Percentiles rank a stretch among this genome's conserved stretches.
Conservation (phyloP, 2,888 invertebrate species). For the Limenitis camilla region DNA sequence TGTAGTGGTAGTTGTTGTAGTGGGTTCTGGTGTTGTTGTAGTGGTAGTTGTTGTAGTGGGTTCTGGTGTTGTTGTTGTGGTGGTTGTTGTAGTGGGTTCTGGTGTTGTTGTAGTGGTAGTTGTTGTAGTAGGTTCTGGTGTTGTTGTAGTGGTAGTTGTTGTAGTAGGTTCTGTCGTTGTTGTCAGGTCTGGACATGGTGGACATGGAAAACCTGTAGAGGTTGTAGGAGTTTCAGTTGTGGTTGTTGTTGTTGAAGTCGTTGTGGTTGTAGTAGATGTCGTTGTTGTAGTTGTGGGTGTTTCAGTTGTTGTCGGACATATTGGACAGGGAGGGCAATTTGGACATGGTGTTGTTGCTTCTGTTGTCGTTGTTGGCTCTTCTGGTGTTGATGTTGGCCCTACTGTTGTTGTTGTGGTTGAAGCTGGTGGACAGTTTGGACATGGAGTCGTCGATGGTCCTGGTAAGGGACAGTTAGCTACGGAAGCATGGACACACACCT, state of each 20-base stretch:
- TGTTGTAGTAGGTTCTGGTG: neutral
- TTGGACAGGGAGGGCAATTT: neutral
- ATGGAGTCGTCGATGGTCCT: neutral
- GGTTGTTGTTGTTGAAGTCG: neutral
- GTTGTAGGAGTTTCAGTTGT: slow-evolving; percentile 16
- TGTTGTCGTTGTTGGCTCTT: neutral
- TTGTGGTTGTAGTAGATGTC: slow-evolving; percentile 7
- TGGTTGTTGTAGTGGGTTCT: slow-evolving; percentile 9
- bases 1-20: slow-evolving; percentile 11
- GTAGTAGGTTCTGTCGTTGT: slow-evolving; percentile 13
- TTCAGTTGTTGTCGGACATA: slow-evolving; percentile 11
- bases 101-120: neutral
- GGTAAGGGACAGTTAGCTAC: slow-evolving; percentile 3
- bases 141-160: neutral
- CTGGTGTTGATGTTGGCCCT: neutral
- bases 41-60: slow-evolving; percentile 12
- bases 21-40: slow-evolving; percentile 11
- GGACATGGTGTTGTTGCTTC: neutral
- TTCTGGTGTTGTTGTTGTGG: slow-evolving; percentile 6
- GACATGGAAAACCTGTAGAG: neutral
- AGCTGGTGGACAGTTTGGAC: neutral
- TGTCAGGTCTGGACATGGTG: slow-evolving; percentile 8
- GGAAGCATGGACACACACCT: slow-evolving; percentile 6
- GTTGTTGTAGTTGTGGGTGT: slow-evolving; percentile 14
- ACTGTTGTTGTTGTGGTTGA: neutral